Evolutionary conservation across 2,888 invertebrate genomes (phyloP), one percentile per base, ranked within the genome.

Genomic region (Onchidella celtica): DNA sequence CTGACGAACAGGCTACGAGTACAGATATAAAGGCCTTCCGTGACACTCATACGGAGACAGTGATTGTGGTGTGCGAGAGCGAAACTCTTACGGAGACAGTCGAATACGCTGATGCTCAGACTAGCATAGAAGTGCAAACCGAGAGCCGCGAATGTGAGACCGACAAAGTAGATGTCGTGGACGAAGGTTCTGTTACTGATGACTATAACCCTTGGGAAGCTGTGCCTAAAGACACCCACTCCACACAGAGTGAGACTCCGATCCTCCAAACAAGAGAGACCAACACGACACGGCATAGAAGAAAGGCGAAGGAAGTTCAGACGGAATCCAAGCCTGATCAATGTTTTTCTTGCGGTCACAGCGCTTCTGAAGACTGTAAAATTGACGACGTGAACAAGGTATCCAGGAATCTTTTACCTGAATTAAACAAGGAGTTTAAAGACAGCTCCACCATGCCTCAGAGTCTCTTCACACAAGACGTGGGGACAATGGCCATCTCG

Each of bases 41-140:
- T 36, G 88, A 90, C 57, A 84, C 82, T 11, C 85, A 85, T 14
- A 88, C 89, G 2, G 91, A 90, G 70, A 90, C 90, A 0, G 74
- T 84, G 0, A 36, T 88, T 9, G 82, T 86, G 14, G 84, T 88
- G 0, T 87, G 88, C 14, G 91, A 91, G 77, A 88, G 87, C 57
- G 91, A 91, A 84, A 91, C 91, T 11, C 78, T 89, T 17, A 91
- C 91, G 0, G 91, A 91, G 34, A 82, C 84, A 38, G 78, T 86
- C 1, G 82, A 85, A 34, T 72, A 82, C 6, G 83, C 84, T 0
- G 91, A 91, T 76, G 90, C 90, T 2, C 89, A 91, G 81, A 91
- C 90, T 0, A 83, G 85, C 47, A 86, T 87, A 9, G 89, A 89
- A 34, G 70, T 89, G 1, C 81, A 69, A 32, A 85, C 83, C 9